phyloP scores from a whole-genome alignment of 2,797 vertebrate genomes.

The Chelidonichthys spinosus region DNA sequence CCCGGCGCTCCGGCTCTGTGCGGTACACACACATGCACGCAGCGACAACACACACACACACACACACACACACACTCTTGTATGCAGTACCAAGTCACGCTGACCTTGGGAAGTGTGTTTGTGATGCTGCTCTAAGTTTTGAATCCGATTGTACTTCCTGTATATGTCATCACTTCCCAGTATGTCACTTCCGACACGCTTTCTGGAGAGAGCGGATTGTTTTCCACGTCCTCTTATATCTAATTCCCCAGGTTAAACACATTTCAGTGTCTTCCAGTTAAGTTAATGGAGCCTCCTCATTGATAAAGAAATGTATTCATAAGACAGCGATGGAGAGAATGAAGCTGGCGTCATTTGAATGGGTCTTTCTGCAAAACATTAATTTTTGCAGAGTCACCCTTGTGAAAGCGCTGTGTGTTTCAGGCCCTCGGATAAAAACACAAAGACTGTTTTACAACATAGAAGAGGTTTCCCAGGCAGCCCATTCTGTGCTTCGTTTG shows the following conservation, averaged over 20 bases:
- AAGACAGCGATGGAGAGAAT: slow-evolving; percentile 8
- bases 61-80: slow-evolving; percentile 4
- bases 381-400: slow-evolving; percentile 71
- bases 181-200: slow-evolving; percentile 6
- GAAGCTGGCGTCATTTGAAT: slow-evolving; percentile 48
- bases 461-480: slow-evolving; percentile 1
- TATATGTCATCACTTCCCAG: slow-evolving; percentile 16
- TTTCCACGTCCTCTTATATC: slow-evolving; percentile 26
- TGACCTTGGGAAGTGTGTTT: slow-evolving; percentile 47
- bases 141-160: slow-evolving; percentile 19
- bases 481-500: slow-evolving; percentile 50
- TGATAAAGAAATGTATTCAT: neutral
- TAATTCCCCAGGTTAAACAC: neutral
- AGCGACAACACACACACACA: neutral
- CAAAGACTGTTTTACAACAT: slow-evolving; percentile 26
- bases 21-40: slow-evolving; percentile 1
- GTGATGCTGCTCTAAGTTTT: slow-evolving; percentile 28
- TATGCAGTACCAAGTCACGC: slow-evolving; percentile 43
- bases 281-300: neutral
- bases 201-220: neutral
- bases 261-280: neutral
- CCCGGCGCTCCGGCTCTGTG: slow-evolving; percentile 20
- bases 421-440: slow-evolving; percentile 22
- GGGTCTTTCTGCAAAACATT: slow-evolving; percentile 35
- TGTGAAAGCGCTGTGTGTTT: slow-evolving; percentile 43